Evolutionary conservation across 2,113 vertebrate genomes (phyloP).

Genomic region (Grus americana): DNA sequence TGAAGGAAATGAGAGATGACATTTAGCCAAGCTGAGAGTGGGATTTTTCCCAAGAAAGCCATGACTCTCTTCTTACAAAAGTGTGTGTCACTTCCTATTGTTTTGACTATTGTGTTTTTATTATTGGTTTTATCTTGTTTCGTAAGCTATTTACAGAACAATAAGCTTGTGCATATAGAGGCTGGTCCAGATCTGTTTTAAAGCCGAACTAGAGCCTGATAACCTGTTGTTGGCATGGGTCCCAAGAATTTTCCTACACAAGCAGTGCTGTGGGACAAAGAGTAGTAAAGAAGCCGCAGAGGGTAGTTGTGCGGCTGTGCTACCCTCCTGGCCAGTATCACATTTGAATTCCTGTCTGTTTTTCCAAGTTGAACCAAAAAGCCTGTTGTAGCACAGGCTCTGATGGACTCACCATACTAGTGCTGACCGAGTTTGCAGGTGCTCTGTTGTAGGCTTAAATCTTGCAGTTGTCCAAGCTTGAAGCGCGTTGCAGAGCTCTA

Average conservation of each 20-base stretch:
- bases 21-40: not conserved
- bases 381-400: not conserved
- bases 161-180: not conserved
- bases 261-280: not conserved
- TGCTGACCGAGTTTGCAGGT: not conserved
- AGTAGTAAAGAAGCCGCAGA: not conserved
- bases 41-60: not conserved
- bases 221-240: not conserved
- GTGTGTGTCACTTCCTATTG: not conserved
- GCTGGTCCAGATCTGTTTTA: not conserved
- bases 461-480: not conserved
- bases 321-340: not conserved
- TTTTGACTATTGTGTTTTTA: not conserved
- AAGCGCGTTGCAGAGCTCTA: not conserved
- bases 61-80: not conserved
- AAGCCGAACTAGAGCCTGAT: not conserved
- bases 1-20: not conserved
- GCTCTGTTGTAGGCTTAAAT: not conserved
- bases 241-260: not conserved
- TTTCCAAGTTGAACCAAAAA: not conserved
- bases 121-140: not conserved
- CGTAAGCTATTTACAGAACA: not conserved
- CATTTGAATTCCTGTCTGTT: not conserved
- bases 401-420: rapidly evolving
- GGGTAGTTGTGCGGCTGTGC: not conserved